A percentile compares a stretch with the other conserved stretches of the same genome.
Conservation (phyloP, 2,113 vertebrate genomes). For the Amazona guildingii region DNA sequence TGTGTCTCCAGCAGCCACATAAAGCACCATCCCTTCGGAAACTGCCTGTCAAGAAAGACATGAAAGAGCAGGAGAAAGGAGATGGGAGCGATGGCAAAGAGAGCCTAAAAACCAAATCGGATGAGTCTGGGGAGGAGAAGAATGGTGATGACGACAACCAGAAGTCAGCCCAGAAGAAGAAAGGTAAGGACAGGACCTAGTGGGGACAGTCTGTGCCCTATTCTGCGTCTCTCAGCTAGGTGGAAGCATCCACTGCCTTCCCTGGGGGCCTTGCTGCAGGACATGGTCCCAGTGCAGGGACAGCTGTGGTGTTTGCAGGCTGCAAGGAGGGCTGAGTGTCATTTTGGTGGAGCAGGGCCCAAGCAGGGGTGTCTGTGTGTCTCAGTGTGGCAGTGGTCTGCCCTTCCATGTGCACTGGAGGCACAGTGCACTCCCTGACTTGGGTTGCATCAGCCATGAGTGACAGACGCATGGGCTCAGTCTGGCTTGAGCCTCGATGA, state of each 20-base stretch:
- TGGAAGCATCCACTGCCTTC: not conserved
- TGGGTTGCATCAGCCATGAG: not conserved
- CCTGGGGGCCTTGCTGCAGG: not conserved
- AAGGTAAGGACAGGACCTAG: conserved; percentile 76
- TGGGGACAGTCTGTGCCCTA: not conserved
- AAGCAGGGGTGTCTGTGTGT: not conserved
- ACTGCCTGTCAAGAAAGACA: conserved; percentile 83
- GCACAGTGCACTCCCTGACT: not conserved
- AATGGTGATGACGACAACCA: conserved; percentile 92
- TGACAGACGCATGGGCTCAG: accelerated
- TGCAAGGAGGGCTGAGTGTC: not conserved
- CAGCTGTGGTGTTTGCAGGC: not conserved
- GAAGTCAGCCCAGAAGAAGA: conserved; percentile 91
- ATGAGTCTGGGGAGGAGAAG: conserved; percentile 96
- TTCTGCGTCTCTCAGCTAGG: not conserved
- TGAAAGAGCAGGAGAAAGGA: conserved; percentile 90
- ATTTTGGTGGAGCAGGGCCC: not conserved
- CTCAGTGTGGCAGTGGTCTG: not conserved
- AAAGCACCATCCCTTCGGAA: conserved; percentile 82
- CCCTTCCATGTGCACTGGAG: accelerated
- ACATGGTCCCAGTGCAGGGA: accelerated
- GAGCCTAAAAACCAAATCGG: conserved; percentile 92
- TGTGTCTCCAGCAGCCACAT: conserved; percentile 57
- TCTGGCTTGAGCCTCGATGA: not conserved
- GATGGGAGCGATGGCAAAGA: conserved; percentile 91